Percentiles rank a stretch among this genome's conserved stretches.
These are phyloP conservation scores for Mercenaria mercenaria DNA, from an alignment of 1,140 invertebrate genomes.

Conservation along the genomic window DNA sequence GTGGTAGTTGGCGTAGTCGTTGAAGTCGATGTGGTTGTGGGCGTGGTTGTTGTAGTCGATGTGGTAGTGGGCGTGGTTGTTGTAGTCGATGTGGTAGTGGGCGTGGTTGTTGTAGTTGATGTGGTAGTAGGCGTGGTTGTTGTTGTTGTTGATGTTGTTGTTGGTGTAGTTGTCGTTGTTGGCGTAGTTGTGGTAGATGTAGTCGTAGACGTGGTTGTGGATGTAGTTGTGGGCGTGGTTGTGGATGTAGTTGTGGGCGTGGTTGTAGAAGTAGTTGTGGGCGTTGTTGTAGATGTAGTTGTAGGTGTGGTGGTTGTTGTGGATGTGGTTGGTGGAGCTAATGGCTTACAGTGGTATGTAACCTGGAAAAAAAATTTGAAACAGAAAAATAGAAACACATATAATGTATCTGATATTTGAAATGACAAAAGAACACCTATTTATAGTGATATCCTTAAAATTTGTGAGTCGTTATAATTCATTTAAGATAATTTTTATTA, in stretches of 20 bases:
- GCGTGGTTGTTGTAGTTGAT: neutral
- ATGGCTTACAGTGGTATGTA: conserved; percentile 49
- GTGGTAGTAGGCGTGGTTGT: neutral
- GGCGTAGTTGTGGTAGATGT: neutral
- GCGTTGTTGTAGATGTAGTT: neutral
- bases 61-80: conserved; percentile 4
- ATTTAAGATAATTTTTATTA: no score
- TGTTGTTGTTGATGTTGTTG: conserved; percentile 6
- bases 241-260: neutral
- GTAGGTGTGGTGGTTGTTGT: neutral
- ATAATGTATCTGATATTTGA: no score
- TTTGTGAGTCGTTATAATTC: no score
- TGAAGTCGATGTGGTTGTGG: neutral
- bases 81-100: conserved; percentile 4
- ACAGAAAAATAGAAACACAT: no score
- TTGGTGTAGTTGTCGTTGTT: neutral
- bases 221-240: neutral
- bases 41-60: conserved; percentile 27
- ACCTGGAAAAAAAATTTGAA: conserved; percentile 51
- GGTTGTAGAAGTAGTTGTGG: neutral
- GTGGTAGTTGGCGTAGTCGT: neutral
- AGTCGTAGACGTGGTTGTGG: neutral
- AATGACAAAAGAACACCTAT: no score
- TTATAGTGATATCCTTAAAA: no score
- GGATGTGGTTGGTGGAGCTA: conserved; percentile 7